phyloP scores from a whole-genome alignment of 1,140 invertebrate genomes.

The Centruroides sculpturatus region DNA sequence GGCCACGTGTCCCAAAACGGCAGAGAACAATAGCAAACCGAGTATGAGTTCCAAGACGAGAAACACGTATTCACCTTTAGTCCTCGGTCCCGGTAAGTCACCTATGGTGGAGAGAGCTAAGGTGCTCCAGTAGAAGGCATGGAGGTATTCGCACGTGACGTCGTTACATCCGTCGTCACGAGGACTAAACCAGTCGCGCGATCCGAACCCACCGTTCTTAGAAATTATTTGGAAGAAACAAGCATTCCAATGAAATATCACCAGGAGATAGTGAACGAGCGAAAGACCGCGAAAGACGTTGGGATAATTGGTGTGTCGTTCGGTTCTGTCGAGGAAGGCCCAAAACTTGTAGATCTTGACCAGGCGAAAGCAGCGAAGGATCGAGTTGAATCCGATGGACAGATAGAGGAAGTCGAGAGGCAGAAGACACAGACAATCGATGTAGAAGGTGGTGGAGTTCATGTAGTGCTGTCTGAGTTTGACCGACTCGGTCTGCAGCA shows the following conservation, averaged over 20 bases:
- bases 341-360: slow-evolving; percentile 98
- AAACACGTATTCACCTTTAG: slow-evolving; percentile 80
- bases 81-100: slow-evolving; percentile 47
- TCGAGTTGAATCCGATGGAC: slow-evolving; percentile 95
- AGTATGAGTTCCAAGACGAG: slow-evolving; percentile 79
- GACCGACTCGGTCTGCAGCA: slow-evolving; percentile 84
- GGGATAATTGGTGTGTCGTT: slow-evolving; percentile 96
- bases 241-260: slow-evolving; percentile 99
- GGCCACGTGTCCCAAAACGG: slow-evolving; percentile 77
- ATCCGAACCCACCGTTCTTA: slow-evolving; percentile 84
- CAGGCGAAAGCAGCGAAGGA: slow-evolving; percentile 86
- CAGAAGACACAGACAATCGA: slow-evolving; percentile 92
- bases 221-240: slow-evolving; percentile 92
- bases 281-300: slow-evolving; percentile 87
- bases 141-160: slow-evolving; percentile 84
- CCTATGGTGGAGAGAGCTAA: slow-evolving; percentile 82
- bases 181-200: slow-evolving; percentile 61
- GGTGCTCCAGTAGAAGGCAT: slow-evolving; percentile 97
- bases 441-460: slow-evolving; percentile 97
- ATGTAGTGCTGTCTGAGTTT: slow-evolving; percentile 93
- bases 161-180: slow-evolving; percentile 52
- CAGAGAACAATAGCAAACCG: slow-evolving; percentile 73
- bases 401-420: slow-evolving; percentile 96
- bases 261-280: slow-evolving; percentile 88
- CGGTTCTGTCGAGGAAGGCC: slow-evolving; percentile 96